Percentiles rank a stretch among this genome's conserved stretches.
These are phyloP conservation scores for Dufourea novaeangliae DNA, from an alignment of 1,140 invertebrate genomes.

Conservation along the genomic window DNA sequence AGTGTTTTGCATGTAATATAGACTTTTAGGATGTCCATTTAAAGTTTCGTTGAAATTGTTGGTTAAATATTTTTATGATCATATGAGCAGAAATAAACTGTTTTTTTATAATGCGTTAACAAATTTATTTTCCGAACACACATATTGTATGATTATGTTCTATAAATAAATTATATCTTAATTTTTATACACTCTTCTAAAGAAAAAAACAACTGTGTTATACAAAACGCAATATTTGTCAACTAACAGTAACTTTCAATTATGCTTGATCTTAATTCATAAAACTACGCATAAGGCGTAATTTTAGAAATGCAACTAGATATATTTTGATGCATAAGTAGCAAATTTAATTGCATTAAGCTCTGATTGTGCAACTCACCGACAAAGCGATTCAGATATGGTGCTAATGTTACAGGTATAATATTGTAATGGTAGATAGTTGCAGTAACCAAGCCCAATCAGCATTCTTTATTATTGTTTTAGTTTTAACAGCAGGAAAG, in stretches of 20 bases:
- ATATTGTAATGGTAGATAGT: constrained; percentile 53
- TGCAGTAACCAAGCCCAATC: constrained; percentile 46
- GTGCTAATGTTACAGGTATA: constrained; percentile 68
- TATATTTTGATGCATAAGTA: background rate
- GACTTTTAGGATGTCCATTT: background rate
- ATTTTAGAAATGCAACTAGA: constrained; percentile 14
- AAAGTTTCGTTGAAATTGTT: background rate
- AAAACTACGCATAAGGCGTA: background rate
- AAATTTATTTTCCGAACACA: background rate
- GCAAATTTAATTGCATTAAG: constrained; percentile 14
- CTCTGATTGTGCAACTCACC: constrained; percentile 24
- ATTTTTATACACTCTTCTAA: background rate
- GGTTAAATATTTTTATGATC: background rate
- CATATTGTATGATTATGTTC: no score
- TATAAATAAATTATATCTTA: background rate
- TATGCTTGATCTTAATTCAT: background rate
- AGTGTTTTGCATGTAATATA: background rate
- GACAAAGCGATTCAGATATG: constrained; percentile 62
- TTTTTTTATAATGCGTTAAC: background rate
- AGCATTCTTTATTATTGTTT: constrained; percentile 49
- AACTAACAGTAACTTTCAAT: background rate
- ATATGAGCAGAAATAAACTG: background rate
- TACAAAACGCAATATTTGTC: background rate
- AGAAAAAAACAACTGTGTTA: background rate
- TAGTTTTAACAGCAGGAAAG: constrained; percentile 30